These are phyloP conservation scores for Chaetodon trifascialis DNA, from an alignment of 2,113 vertebrate species.

Conservation along the genomic window DNA sequence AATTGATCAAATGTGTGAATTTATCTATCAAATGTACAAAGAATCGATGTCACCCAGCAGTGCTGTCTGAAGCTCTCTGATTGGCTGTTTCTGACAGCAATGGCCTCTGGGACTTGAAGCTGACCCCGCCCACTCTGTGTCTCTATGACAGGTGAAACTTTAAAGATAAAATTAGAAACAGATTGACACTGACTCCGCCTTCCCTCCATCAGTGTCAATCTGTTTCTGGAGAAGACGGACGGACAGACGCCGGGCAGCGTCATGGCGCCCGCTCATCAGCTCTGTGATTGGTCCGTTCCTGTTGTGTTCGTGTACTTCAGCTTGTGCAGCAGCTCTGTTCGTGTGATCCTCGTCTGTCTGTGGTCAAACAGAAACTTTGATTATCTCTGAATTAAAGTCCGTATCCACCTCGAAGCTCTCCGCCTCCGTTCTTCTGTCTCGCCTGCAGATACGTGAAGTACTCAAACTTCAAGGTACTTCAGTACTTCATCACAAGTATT, in stretches of 20 bases:
- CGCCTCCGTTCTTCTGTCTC: too few species aligned
- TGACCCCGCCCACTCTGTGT: not conserved
- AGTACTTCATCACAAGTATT: too few species aligned
- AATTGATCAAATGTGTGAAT: not conserved
- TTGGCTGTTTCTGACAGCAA: slow-evolving; percentile 27
- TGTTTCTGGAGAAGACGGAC: not conserved
- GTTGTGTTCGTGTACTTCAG: slow-evolving; percentile 56
- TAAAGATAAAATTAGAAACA: not conserved
- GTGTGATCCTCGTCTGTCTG: slow-evolving; percentile 39
- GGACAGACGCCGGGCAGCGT: slow-evolving; percentile 7
- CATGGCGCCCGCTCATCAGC: slow-evolving; percentile 29
- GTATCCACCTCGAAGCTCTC: slow-evolving; percentile 20
- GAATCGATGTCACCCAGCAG: not conserved
- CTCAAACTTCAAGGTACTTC: too few species aligned
- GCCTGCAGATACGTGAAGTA: too few species aligned
- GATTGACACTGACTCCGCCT: not conserved
- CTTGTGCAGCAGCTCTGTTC: slow-evolving; percentile 40
- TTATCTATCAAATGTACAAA: not conserved
- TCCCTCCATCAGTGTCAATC: not conserved
- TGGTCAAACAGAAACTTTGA: slow-evolving; percentile 17
- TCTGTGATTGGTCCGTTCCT: slow-evolving; percentile 51
- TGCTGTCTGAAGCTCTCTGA: slow-evolving; percentile 17
- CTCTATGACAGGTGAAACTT: not conserved
- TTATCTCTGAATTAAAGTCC: slow-evolving; percentile 62
- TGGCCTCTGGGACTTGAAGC: slow-evolving; percentile 26